A percentile compares a stretch with the other conserved stretches of the same genome.
Conservation (phyloP, 2,888 invertebrate species). For the Conchocele bisecta region DNA sequence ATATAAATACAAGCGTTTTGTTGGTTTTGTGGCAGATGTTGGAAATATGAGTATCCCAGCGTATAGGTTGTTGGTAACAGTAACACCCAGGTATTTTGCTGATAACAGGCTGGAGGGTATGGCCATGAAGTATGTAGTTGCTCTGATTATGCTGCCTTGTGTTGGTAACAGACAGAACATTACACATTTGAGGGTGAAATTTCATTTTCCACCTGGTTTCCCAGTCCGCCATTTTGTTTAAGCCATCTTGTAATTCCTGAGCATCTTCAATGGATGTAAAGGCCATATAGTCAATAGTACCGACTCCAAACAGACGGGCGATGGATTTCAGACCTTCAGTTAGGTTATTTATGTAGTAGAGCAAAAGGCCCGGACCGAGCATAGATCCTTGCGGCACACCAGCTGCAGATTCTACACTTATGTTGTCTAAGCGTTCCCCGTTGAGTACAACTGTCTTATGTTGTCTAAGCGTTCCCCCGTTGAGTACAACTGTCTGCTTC, state of each 20-base stretch:
- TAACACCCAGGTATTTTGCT: constrained; percentile 20
- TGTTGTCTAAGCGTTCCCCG: too few relatives aligned
- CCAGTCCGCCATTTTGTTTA: not conserved
- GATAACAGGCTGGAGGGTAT: not conserved
- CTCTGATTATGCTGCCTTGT: not conserved
- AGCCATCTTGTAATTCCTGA: constrained; percentile 2
- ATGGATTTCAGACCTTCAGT: not conserved
- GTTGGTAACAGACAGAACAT: not conserved
- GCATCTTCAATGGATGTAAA: constrained; percentile 1
- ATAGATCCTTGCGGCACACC: constrained; percentile 24
- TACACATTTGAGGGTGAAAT: constrained; percentile 28
- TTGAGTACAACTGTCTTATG: too few relatives aligned
- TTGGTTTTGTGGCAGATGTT: not conserved
- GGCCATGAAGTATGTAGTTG: constrained; percentile 1
- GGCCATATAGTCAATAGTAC: constrained; percentile 17
- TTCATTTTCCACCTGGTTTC: not conserved
- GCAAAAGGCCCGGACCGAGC: constrained; percentile 13
- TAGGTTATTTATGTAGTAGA: constrained; percentile 21
- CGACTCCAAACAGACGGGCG: constrained; percentile 15
- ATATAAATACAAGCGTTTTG: too few relatives aligned
- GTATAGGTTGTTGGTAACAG: constrained; percentile 20
- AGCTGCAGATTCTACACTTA: too few relatives aligned
- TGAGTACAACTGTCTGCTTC: constrained; percentile 28
- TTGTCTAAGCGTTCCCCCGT: too few relatives aligned
- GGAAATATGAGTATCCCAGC: constrained; percentile 2